These are phyloP conservation scores for Limonius californicus DNA, from an alignment of 1,140 invertebrate genomes.

Conservation along the genomic window DNA sequence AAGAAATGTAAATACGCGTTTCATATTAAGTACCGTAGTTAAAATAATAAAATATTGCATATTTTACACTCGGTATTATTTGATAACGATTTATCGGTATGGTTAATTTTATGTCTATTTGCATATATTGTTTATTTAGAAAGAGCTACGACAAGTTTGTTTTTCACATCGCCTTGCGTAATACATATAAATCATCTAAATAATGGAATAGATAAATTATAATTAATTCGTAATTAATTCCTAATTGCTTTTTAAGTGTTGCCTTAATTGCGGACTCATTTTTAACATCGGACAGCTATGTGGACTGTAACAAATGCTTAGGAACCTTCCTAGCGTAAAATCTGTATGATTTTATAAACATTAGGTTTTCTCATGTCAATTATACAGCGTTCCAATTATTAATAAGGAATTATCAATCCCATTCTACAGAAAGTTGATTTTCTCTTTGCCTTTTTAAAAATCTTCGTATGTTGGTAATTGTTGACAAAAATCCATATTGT, in stretches of 20 bases:
- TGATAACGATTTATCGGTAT: conserved; percentile 8
- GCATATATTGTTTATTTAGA: conserved; percentile 3
- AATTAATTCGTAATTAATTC: background rate
- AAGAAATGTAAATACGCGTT: conserved; percentile 14
- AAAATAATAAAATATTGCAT: conserved; percentile 14
- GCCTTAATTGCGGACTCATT: background rate
- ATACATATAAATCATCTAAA: background rate
- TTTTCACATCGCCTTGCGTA: background rate
- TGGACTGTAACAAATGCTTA: no score
- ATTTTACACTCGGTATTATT: conserved; percentile 7
- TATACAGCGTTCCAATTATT: no score
- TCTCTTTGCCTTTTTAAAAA: no score
- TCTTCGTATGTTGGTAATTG: no score
- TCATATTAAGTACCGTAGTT: conserved; percentile 14
- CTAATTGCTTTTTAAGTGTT: conserved; percentile 1
- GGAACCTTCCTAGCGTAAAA: no score
- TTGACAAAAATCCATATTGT: no score
- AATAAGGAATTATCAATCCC: no score
- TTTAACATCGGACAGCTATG: background rate
- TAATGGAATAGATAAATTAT: background rate
- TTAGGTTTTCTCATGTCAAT: no score
- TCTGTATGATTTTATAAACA: no score
- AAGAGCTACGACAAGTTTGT: background rate
- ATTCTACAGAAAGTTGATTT: no score
- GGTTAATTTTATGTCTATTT: conserved; percentile 5